phyloP scores from a whole-genome alignment of 2,113 vertebrate genomes.

The Propithecus coquereli region DNA sequence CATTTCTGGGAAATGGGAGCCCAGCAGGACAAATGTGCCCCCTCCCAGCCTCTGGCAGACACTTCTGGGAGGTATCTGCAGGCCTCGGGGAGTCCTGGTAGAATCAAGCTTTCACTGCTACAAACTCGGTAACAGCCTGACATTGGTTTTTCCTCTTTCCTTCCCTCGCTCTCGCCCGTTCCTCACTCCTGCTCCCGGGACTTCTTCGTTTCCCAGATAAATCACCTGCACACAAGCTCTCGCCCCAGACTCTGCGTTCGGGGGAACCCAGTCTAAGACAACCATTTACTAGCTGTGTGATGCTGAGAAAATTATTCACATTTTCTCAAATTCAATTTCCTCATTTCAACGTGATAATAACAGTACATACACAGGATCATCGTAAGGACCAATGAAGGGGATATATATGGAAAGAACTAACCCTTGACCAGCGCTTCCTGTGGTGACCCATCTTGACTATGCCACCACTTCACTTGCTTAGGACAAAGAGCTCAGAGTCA shows the following conservation, averaged over 20 bases:
- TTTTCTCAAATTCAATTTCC: not conserved
- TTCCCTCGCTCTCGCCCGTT: not conserved
- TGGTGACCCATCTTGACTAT: not conserved
- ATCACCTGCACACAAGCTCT: not conserved
- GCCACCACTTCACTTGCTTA: accelerated
- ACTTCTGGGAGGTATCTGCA: no score
- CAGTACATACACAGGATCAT: not conserved
- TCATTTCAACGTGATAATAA: not conserved
- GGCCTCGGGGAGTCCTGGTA: not conserved
- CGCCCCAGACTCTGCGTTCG: not conserved
- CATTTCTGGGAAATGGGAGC: not conserved
- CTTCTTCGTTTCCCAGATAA: not conserved
- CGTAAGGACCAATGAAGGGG: not conserved
- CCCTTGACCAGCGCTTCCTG: not conserved
- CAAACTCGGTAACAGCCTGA: not conserved
- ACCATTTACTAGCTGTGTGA: not conserved
- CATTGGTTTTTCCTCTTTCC: no score
- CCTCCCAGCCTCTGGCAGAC: no score
- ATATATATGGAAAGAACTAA: not conserved
- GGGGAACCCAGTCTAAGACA: not conserved
- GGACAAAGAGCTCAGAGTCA: no score
- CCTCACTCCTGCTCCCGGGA: not conserved
- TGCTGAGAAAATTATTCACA: not conserved
- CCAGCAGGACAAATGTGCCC: accelerated
- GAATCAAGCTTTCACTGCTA: not conserved